These are phyloP conservation scores for Manduca sexta DNA, from an alignment of 1,140 invertebrate species.

Conservation along the genomic window DNA sequence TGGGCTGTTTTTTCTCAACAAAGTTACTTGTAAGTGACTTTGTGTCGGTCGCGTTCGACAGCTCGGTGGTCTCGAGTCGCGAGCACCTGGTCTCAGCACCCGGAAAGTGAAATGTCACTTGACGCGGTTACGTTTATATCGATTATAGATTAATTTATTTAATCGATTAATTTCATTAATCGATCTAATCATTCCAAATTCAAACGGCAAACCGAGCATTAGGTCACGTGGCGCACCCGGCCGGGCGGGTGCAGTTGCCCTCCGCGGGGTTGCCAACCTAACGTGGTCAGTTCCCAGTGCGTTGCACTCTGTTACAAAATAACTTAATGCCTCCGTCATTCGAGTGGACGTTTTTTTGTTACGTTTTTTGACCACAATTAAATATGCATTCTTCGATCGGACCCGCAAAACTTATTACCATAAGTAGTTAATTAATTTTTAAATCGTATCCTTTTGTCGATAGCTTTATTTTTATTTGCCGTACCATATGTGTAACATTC, in stretches of 20 bases:
- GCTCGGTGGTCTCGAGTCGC: slow-evolving; percentile 38
- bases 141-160: neutral
- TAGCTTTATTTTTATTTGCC: slow-evolving; percentile 34
- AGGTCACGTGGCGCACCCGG: slow-evolving; percentile 44
- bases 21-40: slow-evolving; percentile 68
- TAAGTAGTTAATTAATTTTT: slow-evolving; percentile 60
- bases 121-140: neutral
- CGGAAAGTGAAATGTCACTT: slow-evolving; percentile 51
- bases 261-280: slow-evolving; percentile 43
- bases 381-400: slow-evolving; percentile 41
- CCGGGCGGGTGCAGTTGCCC: slow-evolving; percentile 35
- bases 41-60: slow-evolving; percentile 41
- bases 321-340: slow-evolving; percentile 55
- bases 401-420: slow-evolving; percentile 47
- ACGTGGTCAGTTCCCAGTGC: slow-evolving; percentile 52
- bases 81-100: slow-evolving; percentile 37
- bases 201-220: slow-evolving; percentile 18
- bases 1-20: slow-evolving; percentile 56
- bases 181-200: slow-evolving; percentile 19
- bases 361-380: slow-evolving; percentile 51
- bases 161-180: slow-evolving; percentile 18
- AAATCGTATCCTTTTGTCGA: slow-evolving; percentile 44
- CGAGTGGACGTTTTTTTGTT: slow-evolving; percentile 36
- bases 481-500: slow-evolving; percentile 31
- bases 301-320: slow-evolving; percentile 61